These are phyloP conservation scores for Oenanthe melanoleuca DNA, from an alignment of 2,113 vertebrate species.

Conservation along the genomic window DNA sequence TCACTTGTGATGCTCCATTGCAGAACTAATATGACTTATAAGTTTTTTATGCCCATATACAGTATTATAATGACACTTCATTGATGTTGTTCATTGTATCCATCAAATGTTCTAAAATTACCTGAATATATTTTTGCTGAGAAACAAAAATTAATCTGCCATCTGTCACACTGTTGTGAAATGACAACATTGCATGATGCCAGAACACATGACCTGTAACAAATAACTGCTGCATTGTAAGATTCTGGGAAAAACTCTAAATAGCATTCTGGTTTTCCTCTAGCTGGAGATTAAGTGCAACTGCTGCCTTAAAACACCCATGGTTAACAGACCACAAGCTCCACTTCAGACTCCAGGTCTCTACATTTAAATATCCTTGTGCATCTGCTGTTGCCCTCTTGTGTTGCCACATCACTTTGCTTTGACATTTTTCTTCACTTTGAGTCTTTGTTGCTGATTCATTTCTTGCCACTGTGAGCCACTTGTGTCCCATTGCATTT, in stretches of 20 bases:
- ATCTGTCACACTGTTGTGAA: not conserved
- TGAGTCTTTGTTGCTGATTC: not conserved
- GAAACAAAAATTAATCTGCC: not conserved
- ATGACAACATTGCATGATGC: not conserved
- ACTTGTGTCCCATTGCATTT: not conserved
- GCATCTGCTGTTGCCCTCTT: not conserved
- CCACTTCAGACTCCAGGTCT: slow-evolving; percentile 87
- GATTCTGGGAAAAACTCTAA: not conserved
- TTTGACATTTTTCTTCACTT: not conserved
- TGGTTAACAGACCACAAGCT: slow-evolving; percentile 90
- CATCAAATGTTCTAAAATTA: not conserved
- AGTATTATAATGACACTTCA: not conserved
- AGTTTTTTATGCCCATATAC: not conserved
- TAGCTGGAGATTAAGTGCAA: slow-evolving; percentile 96
- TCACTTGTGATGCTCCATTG: not conserved
- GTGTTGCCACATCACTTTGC: not conserved
- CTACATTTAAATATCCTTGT: not conserved
- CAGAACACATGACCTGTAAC: not conserved
- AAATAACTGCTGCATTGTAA: not conserved
- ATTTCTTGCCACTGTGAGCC: not conserved
- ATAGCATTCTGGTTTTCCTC: slow-evolving; percentile 41
- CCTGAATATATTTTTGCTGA: not conserved
- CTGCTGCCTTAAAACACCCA: slow-evolving; percentile 89
- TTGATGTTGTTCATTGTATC: not conserved
- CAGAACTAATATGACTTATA: not conserved